Percentiles rank a stretch among this genome's conserved stretches.
Conservation (phyloP, 2,888 invertebrate genomes). For the Argyresthia goedartella region DNA sequence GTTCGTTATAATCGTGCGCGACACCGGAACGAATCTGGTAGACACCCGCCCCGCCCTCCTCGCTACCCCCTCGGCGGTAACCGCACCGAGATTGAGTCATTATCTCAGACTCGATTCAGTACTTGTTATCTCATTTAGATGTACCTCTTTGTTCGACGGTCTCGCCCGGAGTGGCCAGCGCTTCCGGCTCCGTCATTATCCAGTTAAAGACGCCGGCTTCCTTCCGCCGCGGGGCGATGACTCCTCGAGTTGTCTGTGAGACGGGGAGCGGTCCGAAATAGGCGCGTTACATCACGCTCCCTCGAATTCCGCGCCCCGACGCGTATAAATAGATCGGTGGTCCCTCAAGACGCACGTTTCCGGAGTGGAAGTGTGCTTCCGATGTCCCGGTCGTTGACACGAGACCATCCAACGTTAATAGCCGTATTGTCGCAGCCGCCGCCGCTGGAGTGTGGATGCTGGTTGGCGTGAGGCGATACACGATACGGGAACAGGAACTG, state of each 20-base stretch:
- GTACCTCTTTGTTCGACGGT: no score
- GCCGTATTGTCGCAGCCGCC: slow-evolving; percentile 20
- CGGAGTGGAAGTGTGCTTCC: slow-evolving; percentile 70
- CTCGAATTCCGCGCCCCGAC: slow-evolving; percentile 17
- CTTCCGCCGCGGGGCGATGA: neutral
- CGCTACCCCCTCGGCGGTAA: no score
- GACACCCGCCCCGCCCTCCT: slow-evolving; percentile 10
- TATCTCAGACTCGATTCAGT: slow-evolving; percentile 13
- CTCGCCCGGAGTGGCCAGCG: no score
- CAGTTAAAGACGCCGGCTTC: neutral
- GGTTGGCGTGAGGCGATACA: no score
- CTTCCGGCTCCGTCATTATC: no score
- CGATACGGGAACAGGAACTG: no score
- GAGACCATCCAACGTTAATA: slow-evolving; percentile 23
- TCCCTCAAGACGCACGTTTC: slow-evolving; percentile 64
- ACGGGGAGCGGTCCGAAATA: slow-evolving; percentile 33
- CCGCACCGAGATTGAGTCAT: slow-evolving; percentile 27
- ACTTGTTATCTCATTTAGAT: neutral
- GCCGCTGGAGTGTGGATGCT: no score
- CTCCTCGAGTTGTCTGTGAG: neutral
- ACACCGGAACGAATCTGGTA: slow-evolving; percentile 15
- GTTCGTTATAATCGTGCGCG: slow-evolving; percentile 39
- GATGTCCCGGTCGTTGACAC: slow-evolving; percentile 66
- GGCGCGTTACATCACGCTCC: slow-evolving; percentile 46
- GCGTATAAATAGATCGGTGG: slow-evolving; percentile 53